Evolutionary conservation across 2,113 vertebrate genomes (phyloP), one percentile per base, ranked within the genome.

Genomic region (Calypte anna): DNA sequence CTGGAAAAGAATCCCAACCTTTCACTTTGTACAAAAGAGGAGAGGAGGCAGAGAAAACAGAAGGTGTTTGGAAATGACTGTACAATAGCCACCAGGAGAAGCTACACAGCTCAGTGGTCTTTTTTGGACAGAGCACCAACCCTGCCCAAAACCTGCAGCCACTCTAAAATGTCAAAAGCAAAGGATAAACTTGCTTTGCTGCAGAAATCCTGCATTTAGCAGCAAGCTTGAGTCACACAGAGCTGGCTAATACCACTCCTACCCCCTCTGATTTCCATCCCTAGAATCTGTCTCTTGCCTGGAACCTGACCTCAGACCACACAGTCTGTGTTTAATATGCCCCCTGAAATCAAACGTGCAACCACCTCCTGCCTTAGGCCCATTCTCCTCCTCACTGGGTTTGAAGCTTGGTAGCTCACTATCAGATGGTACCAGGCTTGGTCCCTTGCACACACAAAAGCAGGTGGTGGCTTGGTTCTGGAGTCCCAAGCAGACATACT

Each of bases 221-320:
- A 54, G 44, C 64, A 79, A 55, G 63, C 38, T 67, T 59, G 66
- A 54, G 82, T 54, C 74, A 88, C 53, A 48, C 36, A 36, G 46
- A 90, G 73, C 72, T 63, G 33, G 72, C 43, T 91, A 82, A 93
- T 67, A 51, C 33, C 82, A 57, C 31, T 33, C 80, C 66, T 89
- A 54, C n/a, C 69, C 70, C 84, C 82, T 78, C 86, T 81, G 64
- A 94, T 92, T 75, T 84, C 90, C 74, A 59, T 92, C 82, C 66
- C 63, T 59, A 82, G 72, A 83, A 83, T 59, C 58, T 57, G 58
- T 66, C 82, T 92, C 80, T 75, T 66, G 92, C 67, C 66, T 94
- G 61, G 66, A 86, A 77, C 85, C 62, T 40, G 73, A 89, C 90
- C 77, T 88, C 96, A 88, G 67, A 75, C 62, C 83, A 67, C 72